Conservation (phyloP, 2,888 invertebrate genomes). For the Elysia crispata region DNA sequence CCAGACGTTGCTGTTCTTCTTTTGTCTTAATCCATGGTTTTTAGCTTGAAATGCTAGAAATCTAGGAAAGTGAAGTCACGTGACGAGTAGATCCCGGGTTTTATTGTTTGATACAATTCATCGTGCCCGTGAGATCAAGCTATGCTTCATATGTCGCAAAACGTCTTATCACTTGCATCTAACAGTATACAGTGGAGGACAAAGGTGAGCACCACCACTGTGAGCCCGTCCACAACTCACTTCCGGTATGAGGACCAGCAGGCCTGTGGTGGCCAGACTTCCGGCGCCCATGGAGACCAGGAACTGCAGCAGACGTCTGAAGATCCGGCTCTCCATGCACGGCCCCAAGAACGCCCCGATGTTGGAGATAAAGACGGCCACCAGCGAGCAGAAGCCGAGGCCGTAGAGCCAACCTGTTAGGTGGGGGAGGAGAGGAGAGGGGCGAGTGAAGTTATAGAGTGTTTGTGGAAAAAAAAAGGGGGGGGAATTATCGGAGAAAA, state of each 20-base stretch:
- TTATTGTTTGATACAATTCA: neutral
- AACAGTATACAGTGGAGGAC: no score
- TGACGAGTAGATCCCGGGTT: neutral
- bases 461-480: no score
- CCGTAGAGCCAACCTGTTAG: constrained; percentile 81
- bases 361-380: constrained; percentile 80
- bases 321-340: constrained; percentile 79
- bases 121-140: neutral
- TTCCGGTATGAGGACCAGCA: constrained; percentile 82
- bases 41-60: no score
- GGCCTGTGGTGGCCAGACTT: constrained; percentile 80
- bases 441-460: no score
- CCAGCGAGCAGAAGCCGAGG: constrained; percentile 80
- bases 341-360: constrained; percentile 81
- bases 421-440: neutral
- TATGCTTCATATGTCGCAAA: no score
- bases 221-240: no score
- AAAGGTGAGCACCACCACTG: no score
- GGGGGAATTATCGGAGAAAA: no score
- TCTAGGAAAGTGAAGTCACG: neutral
- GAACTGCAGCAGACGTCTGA: constrained; percentile 79
- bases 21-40: no score
- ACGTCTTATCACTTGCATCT: no score
- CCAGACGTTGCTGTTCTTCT: no score
- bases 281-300: constrained; percentile 82